Evolutionary conservation across 1,140 invertebrate genomes (phyloP), one percentile per base, ranked within the genome.

Genomic region (Homarus americanus): DNA sequence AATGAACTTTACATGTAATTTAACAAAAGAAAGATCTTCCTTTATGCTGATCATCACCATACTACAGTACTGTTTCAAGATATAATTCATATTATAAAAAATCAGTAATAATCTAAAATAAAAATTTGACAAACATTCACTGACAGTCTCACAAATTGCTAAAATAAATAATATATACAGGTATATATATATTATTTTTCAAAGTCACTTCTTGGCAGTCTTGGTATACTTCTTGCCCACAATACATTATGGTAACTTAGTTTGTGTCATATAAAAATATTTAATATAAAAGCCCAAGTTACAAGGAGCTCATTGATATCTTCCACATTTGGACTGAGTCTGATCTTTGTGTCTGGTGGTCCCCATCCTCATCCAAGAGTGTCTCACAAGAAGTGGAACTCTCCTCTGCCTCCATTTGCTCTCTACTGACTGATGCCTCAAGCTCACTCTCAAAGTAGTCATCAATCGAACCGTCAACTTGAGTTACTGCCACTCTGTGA

Each of bases 381-480:
- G 24, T 28, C 4, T 66, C 63, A 66, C n/a, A 24, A 28, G 63
- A 7, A 28, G 63, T 3, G 20, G 63, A 32, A 2, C 63, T 24
- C 32, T 66, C 32, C 28, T 66, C n/a, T 5, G 12, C 24, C n/a
- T 28, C 1, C n/a, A 5, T 5, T 28, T 20, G 12, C 20, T 24
- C 2, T 12, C 9, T 66, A 0, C n/a, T 1, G 32, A 7, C 63
- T 66, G 20, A 3, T 5, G 7, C n/a, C 4, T 66, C 63, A 66
- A 1, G 63, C 28, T 28, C n/a, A 28, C n/a, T 66, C 15, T 28
- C n/a, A 28, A 28, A 32, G 63, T 20, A 4, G 4, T 53, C 40
- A 20, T 85, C 83, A 24, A 0, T 32, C 3, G 66, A 40, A 17
- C 83, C 83, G 24, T 85, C 83, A 63, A 85, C 66, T 40, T 85